phyloP scores from a whole-genome alignment of 2,888 invertebrate species.

The Tricholauxania praeusta region DNA sequence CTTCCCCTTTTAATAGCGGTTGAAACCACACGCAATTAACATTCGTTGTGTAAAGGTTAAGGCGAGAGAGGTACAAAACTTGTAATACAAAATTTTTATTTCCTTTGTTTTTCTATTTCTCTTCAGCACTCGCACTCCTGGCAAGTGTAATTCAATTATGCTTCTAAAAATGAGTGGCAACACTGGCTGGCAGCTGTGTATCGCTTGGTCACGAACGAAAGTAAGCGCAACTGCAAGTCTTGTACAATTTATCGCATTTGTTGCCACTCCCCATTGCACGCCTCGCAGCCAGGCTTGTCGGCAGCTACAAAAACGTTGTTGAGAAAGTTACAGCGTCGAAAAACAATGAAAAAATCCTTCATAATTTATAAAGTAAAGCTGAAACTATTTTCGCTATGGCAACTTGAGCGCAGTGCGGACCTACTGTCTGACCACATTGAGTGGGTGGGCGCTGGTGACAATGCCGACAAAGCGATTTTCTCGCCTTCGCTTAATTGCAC shows the following conservation, averaged over 20 bases:
- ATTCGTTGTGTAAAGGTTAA: not conserved
- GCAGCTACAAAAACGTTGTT: slow-evolving; percentile 7
- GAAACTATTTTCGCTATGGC: not conserved
- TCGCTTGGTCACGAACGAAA: not conserved
- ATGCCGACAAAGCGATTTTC: not conserved
- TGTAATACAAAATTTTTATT: not conserved
- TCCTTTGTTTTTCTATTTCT: too few species aligned
- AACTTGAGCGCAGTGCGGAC: not conserved
- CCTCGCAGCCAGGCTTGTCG: not conserved
- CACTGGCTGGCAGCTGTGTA: not conserved
- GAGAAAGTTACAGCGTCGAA: slow-evolving; percentile 13
- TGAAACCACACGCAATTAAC: slow-evolving; percentile 18
- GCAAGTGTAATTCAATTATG: slow-evolving; percentile 29
- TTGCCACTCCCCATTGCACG: not conserved
- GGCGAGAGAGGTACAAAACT: not conserved
- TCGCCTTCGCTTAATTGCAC: slow-evolving; percentile 27
- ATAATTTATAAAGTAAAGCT: slow-evolving; percentile 9
- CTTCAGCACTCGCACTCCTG: not conserved
- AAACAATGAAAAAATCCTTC: not conserved
- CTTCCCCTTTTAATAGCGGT: not conserved
- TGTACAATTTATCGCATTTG: slow-evolving; percentile 17
- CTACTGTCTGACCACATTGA: not conserved
- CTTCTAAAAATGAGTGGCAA: slow-evolving; percentile 17
- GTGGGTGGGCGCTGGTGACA: not conserved
- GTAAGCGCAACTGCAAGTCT: not conserved